Conservation (phyloP, 1,140 invertebrate genomes). For the Metopolophium dirhodum region DNA sequence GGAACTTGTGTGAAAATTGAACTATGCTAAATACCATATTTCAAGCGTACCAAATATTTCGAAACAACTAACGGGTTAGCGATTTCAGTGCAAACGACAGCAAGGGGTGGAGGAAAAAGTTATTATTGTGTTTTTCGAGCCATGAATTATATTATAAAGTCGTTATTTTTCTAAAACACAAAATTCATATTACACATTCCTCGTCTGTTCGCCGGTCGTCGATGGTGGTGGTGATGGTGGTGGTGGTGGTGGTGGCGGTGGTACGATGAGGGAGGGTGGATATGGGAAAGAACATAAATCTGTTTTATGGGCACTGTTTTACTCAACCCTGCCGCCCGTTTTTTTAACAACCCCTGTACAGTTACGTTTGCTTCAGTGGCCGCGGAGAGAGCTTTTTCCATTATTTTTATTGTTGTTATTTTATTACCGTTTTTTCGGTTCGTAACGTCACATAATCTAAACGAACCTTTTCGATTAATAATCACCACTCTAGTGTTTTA, state of each 20-base stretch:
- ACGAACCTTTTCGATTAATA: slow-evolving; percentile 42
- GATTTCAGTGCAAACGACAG: slow-evolving; percentile 35
- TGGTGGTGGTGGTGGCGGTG: too few species aligned
- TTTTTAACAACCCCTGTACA: slow-evolving; percentile 41
- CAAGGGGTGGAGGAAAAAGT: slow-evolving; percentile 24
- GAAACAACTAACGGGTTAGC: slow-evolving; percentile 13
- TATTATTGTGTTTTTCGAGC: slow-evolving; percentile 53
- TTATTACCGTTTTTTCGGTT: slow-evolving; percentile 52
- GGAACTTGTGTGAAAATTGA: slow-evolving; percentile 1
- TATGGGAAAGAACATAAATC: slow-evolving; percentile 53
- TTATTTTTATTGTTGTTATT: slow-evolving; percentile 49
- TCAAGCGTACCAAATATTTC: neutral
- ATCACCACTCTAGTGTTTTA: slow-evolving; percentile 33
- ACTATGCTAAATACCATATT: slow-evolving; percentile 20
- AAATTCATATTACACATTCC: slow-evolving; percentile 44
- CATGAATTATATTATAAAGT: slow-evolving; percentile 55
- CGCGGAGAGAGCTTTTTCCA: slow-evolving; percentile 41
- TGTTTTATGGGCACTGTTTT: slow-evolving; percentile 51
- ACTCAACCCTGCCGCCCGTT: neutral
- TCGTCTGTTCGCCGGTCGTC: neutral
- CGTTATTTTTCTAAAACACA: slow-evolving; percentile 55
- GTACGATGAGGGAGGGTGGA: neutral
- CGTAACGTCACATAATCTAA: slow-evolving; percentile 36
- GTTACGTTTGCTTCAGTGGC: slow-evolving; percentile 36
- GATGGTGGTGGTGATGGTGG: too few species aligned